phyloP scores from a whole-genome alignment of 2,888 invertebrate species.

The Chouioia cunea region DNA sequence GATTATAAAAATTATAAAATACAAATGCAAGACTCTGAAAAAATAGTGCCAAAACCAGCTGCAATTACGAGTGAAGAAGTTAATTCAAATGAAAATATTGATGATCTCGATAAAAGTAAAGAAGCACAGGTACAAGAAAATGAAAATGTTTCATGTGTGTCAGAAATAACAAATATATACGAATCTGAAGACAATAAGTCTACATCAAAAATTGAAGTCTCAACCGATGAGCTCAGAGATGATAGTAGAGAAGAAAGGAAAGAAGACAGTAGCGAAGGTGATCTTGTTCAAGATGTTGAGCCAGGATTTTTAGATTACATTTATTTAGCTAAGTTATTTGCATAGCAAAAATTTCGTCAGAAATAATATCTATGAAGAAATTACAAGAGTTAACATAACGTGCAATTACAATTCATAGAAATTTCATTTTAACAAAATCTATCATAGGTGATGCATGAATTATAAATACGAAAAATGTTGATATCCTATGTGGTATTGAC shows the following conservation, averaged over 20 bases:
- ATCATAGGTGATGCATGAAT: neutral
- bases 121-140: conserved; percentile 10
- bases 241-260: conserved; percentile 32
- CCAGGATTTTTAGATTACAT: conserved; percentile 61
- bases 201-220: conserved; percentile 19
- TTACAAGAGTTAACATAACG: neutral
- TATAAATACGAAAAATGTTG: conserved; percentile 14
- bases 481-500: conserved; percentile 34
- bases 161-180: neutral
- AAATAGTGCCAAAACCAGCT: conserved; percentile 12
- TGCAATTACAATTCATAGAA: conserved; percentile 11
- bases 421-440: conserved; percentile 8
- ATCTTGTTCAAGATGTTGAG: conserved; percentile 52
- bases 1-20: conserved; percentile 72
- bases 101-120: conserved; percentile 8
- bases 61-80: conserved; percentile 17
- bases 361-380: conserved; percentile 26
- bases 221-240: conserved; percentile 32
- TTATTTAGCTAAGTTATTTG: conserved; percentile 61
- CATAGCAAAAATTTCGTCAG: conserved; percentile 50
- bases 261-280: conserved; percentile 46
- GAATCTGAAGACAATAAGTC: neutral
- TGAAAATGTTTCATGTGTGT: conserved; percentile 7
- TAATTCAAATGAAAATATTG: conserved; percentile 4
- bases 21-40: conserved; percentile 19